These are phyloP conservation scores for Bombus breviceps DNA, from an alignment of 1,140 invertebrate species.

Conservation along the genomic window DNA sequence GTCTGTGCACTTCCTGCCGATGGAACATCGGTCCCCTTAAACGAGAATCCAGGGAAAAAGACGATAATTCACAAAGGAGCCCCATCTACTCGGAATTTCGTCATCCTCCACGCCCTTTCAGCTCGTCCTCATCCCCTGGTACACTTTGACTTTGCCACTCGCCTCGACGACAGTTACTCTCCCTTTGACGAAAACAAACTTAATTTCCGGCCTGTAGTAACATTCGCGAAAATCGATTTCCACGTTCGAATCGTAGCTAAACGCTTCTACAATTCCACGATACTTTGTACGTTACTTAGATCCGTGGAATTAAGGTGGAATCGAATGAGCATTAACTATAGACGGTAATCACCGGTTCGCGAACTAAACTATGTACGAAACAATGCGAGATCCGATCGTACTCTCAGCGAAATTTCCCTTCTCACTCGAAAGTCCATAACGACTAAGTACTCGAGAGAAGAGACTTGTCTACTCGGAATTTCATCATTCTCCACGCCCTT, in stretches of 20 bases:
- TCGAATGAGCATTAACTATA: not conserved
- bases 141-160: slow-evolving; percentile 11
- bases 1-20: not conserved
- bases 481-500: slow-evolving; percentile 48
- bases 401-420: slow-evolving; percentile 29
- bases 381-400: slow-evolving; percentile 22
- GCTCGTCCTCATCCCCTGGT: not conserved
- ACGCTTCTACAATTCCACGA: not conserved
- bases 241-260: not conserved
- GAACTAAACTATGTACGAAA: slow-evolving; percentile 32
- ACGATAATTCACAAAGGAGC: slow-evolving; percentile 42
- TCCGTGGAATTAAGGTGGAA: not conserved
- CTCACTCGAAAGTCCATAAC: slow-evolving; percentile 39
- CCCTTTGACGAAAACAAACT: slow-evolving; percentile 35
- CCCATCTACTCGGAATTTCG: slow-evolving; percentile 35
- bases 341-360: not conserved
- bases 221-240: slow-evolving; percentile 16
- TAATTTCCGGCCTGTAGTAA: slow-evolving; percentile 21
- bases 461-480: slow-evolving; percentile 55
- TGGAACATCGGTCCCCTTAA: not conserved
- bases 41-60: not conserved
- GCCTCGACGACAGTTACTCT: slow-evolving; percentile 7
- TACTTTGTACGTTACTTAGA: not conserved
- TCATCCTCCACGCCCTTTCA: slow-evolving; percentile 1
- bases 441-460: slow-evolving; percentile 44